phyloP scores from a whole-genome alignment of 2,888 invertebrate genomes.

The Lasioglossum vierecki region DNA sequence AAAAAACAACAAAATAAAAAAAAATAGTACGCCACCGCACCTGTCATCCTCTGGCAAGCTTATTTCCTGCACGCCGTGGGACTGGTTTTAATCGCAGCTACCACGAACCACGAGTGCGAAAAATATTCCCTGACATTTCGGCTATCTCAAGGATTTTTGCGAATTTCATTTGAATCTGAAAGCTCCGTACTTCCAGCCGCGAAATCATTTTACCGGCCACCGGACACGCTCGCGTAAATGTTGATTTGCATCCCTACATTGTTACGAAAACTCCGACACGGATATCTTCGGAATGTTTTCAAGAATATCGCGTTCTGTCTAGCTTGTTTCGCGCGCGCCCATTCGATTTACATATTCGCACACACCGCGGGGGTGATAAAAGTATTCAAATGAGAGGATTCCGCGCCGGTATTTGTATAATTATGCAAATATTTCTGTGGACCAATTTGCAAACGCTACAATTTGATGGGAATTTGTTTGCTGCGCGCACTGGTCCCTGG shows the following conservation, averaged over 20 bases:
- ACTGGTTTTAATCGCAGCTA: conserved; percentile 17
- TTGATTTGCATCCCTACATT: not conserved
- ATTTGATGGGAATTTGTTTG: not conserved
- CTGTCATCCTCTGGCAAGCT: not conserved
- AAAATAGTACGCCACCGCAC: not conserved
- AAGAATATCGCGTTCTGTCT: not conserved
- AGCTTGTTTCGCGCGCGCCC: not conserved
- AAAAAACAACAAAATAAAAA: not conserved
- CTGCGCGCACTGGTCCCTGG: not conserved
- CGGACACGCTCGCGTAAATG: not conserved
- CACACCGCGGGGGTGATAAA: not conserved
- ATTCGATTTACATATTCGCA: not conserved
- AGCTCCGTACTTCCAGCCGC: not conserved
- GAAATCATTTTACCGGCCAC: not conserved
- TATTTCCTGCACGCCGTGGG: conserved; percentile 6
- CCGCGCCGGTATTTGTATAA: conserved; percentile 1
- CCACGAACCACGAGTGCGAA: not conserved
- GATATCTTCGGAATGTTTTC: not conserved
- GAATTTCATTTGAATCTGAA: not conserved
- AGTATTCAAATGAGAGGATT: conserved; percentile 5
- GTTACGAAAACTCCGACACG: not conserved
- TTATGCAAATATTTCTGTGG: conserved; percentile 1
- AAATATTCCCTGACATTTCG: not conserved
- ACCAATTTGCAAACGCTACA: not conserved
- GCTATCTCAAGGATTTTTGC: not conserved